Conservation (phyloP, 2,888 invertebrate species). For the Ichneumoninae sp. region DNA sequence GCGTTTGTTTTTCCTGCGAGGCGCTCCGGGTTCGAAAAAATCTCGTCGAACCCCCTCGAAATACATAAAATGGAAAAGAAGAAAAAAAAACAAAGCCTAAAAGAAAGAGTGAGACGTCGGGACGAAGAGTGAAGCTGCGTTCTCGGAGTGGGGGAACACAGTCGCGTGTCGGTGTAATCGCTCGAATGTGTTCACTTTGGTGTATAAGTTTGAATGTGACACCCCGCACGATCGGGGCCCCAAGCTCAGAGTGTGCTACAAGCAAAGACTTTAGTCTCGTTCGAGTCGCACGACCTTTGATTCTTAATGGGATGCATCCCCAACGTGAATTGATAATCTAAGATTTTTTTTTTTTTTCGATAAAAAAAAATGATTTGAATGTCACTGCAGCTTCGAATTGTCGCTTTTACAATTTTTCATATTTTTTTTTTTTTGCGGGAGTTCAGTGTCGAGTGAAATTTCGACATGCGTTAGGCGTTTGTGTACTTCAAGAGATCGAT, state of each 20-base stretch:
- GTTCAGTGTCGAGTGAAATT: constrained; percentile 39
- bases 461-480: constrained; percentile 24
- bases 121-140: constrained; percentile 43
- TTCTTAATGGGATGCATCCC: constrained; percentile 55
- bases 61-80: constrained; percentile 10
- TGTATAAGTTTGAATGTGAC: constrained; percentile 61
- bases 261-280: constrained; percentile 64
- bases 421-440: constrained; percentile 1
- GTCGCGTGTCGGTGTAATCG: constrained; percentile 53
- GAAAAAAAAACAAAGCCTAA: constrained; percentile 7
- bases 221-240: constrained; percentile 60
- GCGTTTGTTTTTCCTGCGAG: constrained; percentile 44
- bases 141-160: constrained; percentile 43
- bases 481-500: not conserved
- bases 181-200: constrained; percentile 40
- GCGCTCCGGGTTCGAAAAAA: constrained; percentile 32
- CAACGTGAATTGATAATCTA: constrained; percentile 15
- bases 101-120: constrained; percentile 38
- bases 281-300: constrained; percentile 62
- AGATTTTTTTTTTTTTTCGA: not conserved
- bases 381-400: not conserved
- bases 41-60: not conserved
- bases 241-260: constrained; percentile 53
- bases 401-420: not conserved
- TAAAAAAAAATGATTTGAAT: constrained; percentile 1